These are phyloP conservation scores for Apodemia duryi DNA, from an alignment of 2,888 invertebrate genomes.

Conservation along the genomic window DNA sequence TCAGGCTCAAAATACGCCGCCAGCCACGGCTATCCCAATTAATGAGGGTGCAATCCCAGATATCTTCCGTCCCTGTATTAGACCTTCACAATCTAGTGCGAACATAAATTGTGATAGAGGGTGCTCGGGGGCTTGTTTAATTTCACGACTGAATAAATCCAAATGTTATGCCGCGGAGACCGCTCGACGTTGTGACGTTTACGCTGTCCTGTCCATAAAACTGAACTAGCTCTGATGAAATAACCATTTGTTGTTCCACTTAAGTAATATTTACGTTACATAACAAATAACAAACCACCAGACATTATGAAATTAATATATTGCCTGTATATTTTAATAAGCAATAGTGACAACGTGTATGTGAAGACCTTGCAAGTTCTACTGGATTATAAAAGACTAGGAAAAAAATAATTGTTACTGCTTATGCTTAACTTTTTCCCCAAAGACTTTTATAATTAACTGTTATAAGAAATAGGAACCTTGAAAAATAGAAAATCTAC, in stretches of 20 bases:
- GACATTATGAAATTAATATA: too few species aligned
- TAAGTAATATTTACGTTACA: constrained; percentile 19
- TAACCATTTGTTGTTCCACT: constrained; percentile 30
- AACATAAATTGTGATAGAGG: constrained; percentile 74
- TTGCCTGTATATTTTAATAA: too few species aligned
- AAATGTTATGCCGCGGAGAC: constrained; percentile 64
- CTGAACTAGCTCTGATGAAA: constrained; percentile 43
- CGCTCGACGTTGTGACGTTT: constrained; percentile 46
- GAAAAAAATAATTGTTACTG: too few species aligned
- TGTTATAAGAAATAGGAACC: too few species aligned
- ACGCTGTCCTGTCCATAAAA: constrained; percentile 60
- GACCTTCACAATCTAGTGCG: constrained; percentile 70
- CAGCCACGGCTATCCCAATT: constrained; percentile 54
- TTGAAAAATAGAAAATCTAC: too few species aligned
- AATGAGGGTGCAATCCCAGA: constrained; percentile 57
- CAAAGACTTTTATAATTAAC: too few species aligned
- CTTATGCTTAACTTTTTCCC: too few species aligned
- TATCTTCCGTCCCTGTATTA: constrained; percentile 42
- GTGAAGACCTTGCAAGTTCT: too few species aligned
- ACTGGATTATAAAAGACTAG: too few species aligned
- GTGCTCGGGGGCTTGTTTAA: constrained; percentile 70
- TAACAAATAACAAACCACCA: neutral
- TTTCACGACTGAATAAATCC: constrained; percentile 78
- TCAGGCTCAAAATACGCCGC: constrained; percentile 43
- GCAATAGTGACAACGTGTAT: too few species aligned